Evolutionary conservation across 2,888 invertebrate species (phyloP), one percentile per base, ranked within the genome.

Genomic region (Drosophila anomelani): DNA sequence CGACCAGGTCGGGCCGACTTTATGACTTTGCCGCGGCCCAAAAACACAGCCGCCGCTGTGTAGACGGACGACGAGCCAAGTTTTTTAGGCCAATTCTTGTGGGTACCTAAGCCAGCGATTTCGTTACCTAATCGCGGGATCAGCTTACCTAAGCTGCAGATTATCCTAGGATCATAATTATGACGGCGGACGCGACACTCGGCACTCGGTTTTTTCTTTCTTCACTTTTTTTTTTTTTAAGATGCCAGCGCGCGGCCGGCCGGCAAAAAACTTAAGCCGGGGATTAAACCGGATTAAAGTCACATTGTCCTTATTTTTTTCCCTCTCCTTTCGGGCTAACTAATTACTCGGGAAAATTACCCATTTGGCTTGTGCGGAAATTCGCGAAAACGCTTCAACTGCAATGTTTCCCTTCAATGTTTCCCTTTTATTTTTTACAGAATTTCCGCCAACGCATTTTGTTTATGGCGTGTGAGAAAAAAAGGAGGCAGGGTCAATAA

Each of bases 161-260:
- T 87, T 79, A 89, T 90, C 82, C 88, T 68, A 78, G 83, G 80
- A 87, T 90, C 79, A 90, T 90, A 83, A 88, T 90, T 81, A 88
- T 78, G 79, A 87, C 85, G 83, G 76, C 55, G 79, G 75, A 57
- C 73, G 78, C 75, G 80, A 58, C 78, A 47, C 66, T 76, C 79
- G 76, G 76, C 51, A 53, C 59, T 63, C 80, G 61, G 49, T 53
- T 79, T 61, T 54, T 51, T 64, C 43, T 60, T 51, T 34, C 34
- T 53, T 53, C 1, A 20, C 20, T 5, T 34, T 51, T 36, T 34
- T 17, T 13, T 23, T 36, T 60, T 47, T 54, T 62, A 60, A 32
- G 59, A 23, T 56, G 59, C 51, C 55, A 51, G 23, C 62, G 38
- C 63, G 43, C 54, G 55, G 73, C 58, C 44, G 57, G 68, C 72